Evolutionary conservation across 2,113 vertebrate species (phyloP).

Genomic region (Oryzias melastigma): DNA sequence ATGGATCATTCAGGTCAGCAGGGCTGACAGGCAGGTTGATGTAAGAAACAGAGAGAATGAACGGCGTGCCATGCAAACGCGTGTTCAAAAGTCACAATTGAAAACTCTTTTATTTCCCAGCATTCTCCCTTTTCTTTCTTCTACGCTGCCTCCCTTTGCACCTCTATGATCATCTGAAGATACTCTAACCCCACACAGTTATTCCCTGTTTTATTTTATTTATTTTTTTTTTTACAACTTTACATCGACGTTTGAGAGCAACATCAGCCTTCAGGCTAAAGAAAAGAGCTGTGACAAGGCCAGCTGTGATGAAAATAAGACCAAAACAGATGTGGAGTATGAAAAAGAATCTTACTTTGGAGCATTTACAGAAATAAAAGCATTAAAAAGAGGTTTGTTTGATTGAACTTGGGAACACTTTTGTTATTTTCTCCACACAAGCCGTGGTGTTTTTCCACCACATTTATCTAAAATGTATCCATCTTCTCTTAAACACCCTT

Average conservation of each 20-base stretch:
- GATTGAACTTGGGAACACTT: no score
- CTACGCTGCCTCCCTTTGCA: slow-evolving; percentile 1
- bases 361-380: no score
- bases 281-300: not conserved
- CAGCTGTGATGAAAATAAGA: not conserved
- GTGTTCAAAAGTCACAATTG: not conserved
- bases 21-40: slow-evolving; percentile 62
- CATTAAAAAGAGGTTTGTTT: no score
- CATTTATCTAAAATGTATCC: slow-evolving; percentile 6
- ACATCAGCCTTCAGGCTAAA: slow-evolving; percentile 6
- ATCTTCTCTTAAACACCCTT: slow-evolving; percentile 26
- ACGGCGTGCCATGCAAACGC: slow-evolving; percentile 17
- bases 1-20: slow-evolving; percentile 52
- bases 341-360: slow-evolving; percentile 2
- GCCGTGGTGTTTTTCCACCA: not conserved
- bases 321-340: not conserved
- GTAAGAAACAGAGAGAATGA: slow-evolving; percentile 48
- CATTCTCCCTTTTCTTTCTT: not conserved
- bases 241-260: not conserved
- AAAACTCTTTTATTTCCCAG: not conserved
- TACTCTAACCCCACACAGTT: slow-evolving; percentile 19
- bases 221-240: not conserved
- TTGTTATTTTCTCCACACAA: not conserved
- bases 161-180: slow-evolving; percentile 15
- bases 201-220: not conserved